Evolutionary conservation across 1,140 invertebrate species (phyloP), one percentile per base, ranked within the genome.

Genomic region (Pseudoatta argentina): DNA sequence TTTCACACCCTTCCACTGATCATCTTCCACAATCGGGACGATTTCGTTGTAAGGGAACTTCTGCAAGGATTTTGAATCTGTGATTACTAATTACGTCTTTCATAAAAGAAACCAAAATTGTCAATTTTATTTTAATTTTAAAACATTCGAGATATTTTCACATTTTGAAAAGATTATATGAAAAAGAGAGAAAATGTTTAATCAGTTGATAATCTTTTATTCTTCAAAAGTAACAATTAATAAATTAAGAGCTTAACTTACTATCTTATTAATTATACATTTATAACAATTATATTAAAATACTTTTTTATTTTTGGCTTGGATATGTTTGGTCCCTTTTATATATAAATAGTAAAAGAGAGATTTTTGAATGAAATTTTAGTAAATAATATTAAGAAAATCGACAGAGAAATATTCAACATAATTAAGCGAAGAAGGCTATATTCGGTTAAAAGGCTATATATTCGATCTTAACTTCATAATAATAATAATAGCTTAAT

Each of bases 1-100:
- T 95, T 98, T 99, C n/a, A 97, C 95, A 21, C 96, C 95, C 87
- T 92, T 94, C 91, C 93, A 95, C 39, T 93, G 89, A 67, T 95
- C 94, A 7, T 95, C 94, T 0, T 95, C 94, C 3, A 93, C 85
- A 21, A 77, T 93, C 39, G 86, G 79, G 24, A 66, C 88, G 39
- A 88, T 89, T 27, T 94, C 92, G 4, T 91, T 86, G 69, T 95
- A 96, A 10, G 93, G 91, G 66, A 91, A 90, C 93, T 93, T 95
- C 95, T 96, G 85, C 57, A 77, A 87, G 34, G n/a, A 86, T 87
- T 88, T 79, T 57, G 24, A 82, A 82, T 71, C 12, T 5, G 64
- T 27, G 7, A 18, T 82, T 61, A 82, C 3, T 73, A 48, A 55
- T 48, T 48, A 0, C 1, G 24, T 57, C 18, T 71, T 71, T 44